Conservation (phyloP, 2,888 invertebrate genomes). For the Trilocha varians region DNA sequence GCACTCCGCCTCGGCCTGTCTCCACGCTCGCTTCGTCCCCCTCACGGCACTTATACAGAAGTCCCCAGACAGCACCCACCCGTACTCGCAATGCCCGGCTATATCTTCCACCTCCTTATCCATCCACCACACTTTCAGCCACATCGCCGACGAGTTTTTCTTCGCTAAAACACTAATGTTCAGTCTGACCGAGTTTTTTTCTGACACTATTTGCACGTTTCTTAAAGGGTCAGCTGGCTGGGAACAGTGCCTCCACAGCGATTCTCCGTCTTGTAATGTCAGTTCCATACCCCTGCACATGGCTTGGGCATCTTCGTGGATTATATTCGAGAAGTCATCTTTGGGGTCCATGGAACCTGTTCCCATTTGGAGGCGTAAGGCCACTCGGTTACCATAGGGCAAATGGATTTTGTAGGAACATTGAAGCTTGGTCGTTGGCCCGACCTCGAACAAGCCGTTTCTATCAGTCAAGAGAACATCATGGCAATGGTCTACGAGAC, state of each 20-base stretch:
- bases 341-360: constrained; percentile 46
- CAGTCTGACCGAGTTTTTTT: constrained; percentile 69
- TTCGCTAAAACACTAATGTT: constrained; percentile 56
- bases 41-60: constrained; percentile 78
- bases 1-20: constrained; percentile 79
- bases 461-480: constrained; percentile 76
- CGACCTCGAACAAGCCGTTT: constrained; percentile 78
- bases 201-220: constrained; percentile 74
- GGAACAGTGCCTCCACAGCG: constrained; percentile 75
- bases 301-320: constrained; percentile 46
- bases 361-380: constrained; percentile 75
- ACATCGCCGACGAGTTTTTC: constrained; percentile 57
- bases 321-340: constrained; percentile 45
- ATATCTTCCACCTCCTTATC: constrained; percentile 75
- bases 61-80: constrained; percentile 78
- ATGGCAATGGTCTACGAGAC: constrained; percentile 81
- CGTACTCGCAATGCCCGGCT: constrained; percentile 79
- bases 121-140: constrained; percentile 76
- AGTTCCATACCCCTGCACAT: constrained; percentile 73
- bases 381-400: constrained; percentile 80
- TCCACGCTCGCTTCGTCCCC: constrained; percentile 74
- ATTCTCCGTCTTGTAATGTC: constrained; percentile 71
- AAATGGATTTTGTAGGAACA: constrained; percentile 81
- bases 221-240: constrained; percentile 70
- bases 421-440: constrained; percentile 71